phyloP scores from a whole-genome alignment of 2,888 invertebrate genomes.

The Sipha maydis region DNA sequence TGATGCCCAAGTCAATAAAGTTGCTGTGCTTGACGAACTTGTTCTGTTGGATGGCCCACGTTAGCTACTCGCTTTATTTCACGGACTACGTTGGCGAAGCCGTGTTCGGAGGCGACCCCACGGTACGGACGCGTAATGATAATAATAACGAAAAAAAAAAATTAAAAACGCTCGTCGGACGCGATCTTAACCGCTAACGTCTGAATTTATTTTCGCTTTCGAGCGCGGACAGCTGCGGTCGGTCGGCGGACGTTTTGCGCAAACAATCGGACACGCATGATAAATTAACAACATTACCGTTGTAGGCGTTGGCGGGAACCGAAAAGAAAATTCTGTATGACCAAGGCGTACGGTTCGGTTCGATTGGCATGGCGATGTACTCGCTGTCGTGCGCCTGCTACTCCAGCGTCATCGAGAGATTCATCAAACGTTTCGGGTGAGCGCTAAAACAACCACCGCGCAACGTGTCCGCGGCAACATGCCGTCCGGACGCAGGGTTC shows the following conservation, averaged over 20 bases:
- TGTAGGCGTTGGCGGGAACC: slow-evolving; percentile 76
- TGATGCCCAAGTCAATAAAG: slow-evolving; percentile 87
- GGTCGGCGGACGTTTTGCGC: background rate
- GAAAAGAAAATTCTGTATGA: slow-evolving; percentile 79
- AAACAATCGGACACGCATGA: slow-evolving; percentile 65
- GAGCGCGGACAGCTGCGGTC: background rate
- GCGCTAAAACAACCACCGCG: background rate
- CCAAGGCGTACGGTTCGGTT: slow-evolving; percentile 92
- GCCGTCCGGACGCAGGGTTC: too few species aligned
- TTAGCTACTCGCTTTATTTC: slow-evolving; percentile 95
- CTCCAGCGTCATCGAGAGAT: slow-evolving; percentile 86
- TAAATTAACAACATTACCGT: too few species aligned
- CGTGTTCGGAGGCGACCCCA: slow-evolving; percentile 88
- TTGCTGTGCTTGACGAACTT: slow-evolving; percentile 92
- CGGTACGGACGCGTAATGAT: slow-evolving; percentile 68
- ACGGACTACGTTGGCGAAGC: slow-evolving; percentile 95
- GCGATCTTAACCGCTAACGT: background rate
- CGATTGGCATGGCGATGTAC: slow-evolving; percentile 96
- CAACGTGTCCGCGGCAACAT: background rate
- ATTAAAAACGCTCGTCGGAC: background rate
- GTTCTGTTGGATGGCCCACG: slow-evolving; percentile 98
- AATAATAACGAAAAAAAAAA: too few species aligned
- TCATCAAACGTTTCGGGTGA: slow-evolving; percentile 77
- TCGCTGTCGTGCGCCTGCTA: slow-evolving; percentile 95
- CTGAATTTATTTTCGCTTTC: background rate